A percentile compares a stretch with the other conserved stretches of the same genome.
phyloP scores from a whole-genome alignment of 2,113 vertebrate genomes.

The Ascaphus truei region DNA sequence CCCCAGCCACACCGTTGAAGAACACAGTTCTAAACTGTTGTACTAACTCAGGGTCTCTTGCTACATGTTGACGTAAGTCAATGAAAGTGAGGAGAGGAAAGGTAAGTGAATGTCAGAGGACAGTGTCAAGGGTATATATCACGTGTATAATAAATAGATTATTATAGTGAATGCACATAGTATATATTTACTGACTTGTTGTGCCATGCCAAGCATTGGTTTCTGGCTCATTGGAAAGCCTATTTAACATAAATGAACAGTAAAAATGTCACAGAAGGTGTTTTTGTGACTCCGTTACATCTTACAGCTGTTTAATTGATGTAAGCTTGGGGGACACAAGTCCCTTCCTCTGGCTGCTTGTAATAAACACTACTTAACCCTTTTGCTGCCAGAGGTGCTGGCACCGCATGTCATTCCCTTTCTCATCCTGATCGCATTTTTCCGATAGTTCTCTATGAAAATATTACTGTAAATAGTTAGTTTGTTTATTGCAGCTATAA shows the following conservation, averaged over 20 bases:
- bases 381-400: background rate
- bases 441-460: background rate
- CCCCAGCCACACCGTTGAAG: no score
- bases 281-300: background rate
- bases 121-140: no score
- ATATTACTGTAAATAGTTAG: background rate
- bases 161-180: no score
- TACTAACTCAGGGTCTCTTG: no score
- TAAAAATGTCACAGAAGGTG: background rate
- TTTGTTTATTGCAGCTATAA: background rate
- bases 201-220: background rate
- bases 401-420: background rate
- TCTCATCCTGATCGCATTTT: background rate
- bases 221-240: background rate
- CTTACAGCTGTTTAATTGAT: background rate
- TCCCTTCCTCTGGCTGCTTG: background rate
- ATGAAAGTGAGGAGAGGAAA: no score
- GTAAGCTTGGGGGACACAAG: background rate
- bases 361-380: background rate
- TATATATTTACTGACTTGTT: background rate
- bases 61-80: no score
- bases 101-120: no score
- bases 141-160: no score
- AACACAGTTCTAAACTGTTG: no score
- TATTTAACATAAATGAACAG: background rate